Percentiles rank a stretch among this genome's conserved stretches.
phyloP scores from a whole-genome alignment of 1,140 invertebrate species.

The Tenebrio molitor region DNA sequence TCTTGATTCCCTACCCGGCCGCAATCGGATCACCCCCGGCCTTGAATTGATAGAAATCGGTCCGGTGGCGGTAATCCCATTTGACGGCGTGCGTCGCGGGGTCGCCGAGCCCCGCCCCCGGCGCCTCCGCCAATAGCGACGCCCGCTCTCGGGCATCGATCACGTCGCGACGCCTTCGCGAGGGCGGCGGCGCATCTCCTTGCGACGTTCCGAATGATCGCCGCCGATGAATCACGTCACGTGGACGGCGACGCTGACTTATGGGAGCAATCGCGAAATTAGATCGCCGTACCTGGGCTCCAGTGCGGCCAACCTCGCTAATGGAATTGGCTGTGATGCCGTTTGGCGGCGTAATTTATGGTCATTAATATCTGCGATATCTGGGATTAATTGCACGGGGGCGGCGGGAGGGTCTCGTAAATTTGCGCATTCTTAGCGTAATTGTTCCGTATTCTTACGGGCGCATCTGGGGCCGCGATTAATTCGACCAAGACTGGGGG shows the following conservation, averaged over 20 bases:
- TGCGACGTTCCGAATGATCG: slow-evolving; percentile 29
- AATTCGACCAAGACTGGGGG: too few relatives aligned
- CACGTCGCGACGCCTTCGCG: slow-evolving; percentile 47
- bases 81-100: slow-evolving; percentile 57
- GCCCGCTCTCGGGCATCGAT: slow-evolving; percentile 43
- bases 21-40: background rate
- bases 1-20: slow-evolving; percentile 15
- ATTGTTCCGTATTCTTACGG: slow-evolving; percentile 30
- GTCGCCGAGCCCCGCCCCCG: slow-evolving; percentile 26
- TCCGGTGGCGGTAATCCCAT: slow-evolving; percentile 28
- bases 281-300: slow-evolving; percentile 59
- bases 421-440: slow-evolving; percentile 34
- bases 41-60: slow-evolving; percentile 8
- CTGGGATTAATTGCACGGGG: slow-evolving; percentile 60
- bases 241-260: slow-evolving; percentile 56
- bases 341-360: slow-evolving; percentile 63
- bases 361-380: slow-evolving; percentile 63
- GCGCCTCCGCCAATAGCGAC: slow-evolving; percentile 35
- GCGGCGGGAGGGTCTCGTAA: slow-evolving; percentile 47
- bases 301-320: slow-evolving; percentile 57
- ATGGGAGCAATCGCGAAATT: slow-evolving; percentile 64
- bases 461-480: slow-evolving; percentile 22
- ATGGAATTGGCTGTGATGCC: slow-evolving; percentile 64
- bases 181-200: slow-evolving; percentile 5
- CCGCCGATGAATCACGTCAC: slow-evolving; percentile 52